phyloP scores from a whole-genome alignment of 2,888 invertebrate genomes.

The Terebella lapidaria region DNA sequence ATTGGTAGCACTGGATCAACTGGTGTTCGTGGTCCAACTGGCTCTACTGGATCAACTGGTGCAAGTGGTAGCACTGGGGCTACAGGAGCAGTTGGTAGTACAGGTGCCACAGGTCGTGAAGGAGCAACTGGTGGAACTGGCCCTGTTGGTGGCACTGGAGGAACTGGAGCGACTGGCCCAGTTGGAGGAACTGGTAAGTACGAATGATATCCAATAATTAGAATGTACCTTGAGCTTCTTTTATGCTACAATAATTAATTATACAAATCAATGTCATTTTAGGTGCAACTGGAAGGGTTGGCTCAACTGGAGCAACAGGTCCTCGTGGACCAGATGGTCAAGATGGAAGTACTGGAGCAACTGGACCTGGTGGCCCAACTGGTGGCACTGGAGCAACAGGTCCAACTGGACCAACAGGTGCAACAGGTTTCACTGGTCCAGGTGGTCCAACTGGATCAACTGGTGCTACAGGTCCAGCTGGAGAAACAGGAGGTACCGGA shows the following conservation, averaged over 20 bases:
- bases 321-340: conserved; percentile 4
- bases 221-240: no score
- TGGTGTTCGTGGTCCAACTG: conserved; percentile 15
- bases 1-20: conserved; percentile 12
- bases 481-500: not conserved
- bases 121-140: conserved; percentile 8
- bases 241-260: no score
- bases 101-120: not conserved
- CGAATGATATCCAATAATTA: no score
- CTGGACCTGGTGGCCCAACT: conserved; percentile 10
- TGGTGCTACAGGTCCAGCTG: not conserved
- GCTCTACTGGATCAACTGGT: conserved; percentile 15
- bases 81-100: conserved; percentile 1
- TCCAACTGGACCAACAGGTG: conserved; percentile 6
- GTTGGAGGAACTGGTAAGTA: conserved; percentile 12
- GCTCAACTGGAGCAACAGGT: conserved; percentile 4
- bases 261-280: no score
- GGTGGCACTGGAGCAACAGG: conserved; percentile 5
- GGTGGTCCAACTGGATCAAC: conserved; percentile 7
- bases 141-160: conserved; percentile 11
- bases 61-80: conserved; percentile 3
- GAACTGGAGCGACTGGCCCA: conserved; percentile 11
- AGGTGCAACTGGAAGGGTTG: conserved; percentile 1
- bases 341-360: conserved; percentile 1
- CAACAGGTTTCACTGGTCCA: conserved; percentile 7